Evolutionary conservation across 2,113 vertebrate genomes (phyloP), one percentile per base, ranked within the genome.

Genomic region (Rhinoptilus africanus): DNA sequence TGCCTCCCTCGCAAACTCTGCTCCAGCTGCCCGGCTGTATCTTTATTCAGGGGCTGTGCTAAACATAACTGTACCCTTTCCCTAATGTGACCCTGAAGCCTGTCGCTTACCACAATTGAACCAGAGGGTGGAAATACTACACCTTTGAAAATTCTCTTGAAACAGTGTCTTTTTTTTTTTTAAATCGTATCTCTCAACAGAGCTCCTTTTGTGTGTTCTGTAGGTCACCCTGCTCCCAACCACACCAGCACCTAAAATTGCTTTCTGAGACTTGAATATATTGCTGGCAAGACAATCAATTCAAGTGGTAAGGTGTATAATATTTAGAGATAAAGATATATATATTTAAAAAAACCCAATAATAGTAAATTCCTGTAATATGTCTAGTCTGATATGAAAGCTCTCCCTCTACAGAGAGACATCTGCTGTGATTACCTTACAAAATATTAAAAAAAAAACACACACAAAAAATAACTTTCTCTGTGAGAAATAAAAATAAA

Each of bases 401-500:
- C 89, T 97, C 96, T 94, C 96, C 97, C 97, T 97, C 89, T 87
- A 93, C 95, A 94, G 75, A 80, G 97, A 98, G 98, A 95, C 27
- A 63, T 95, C 91, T 89, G 97, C 96, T 93, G 85, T 94, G 97
- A 97, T 97, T 98, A 98, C 95, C 53, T 97, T 98, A 98, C 88
- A 98, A 98, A 98, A 98, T 97, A 97, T 97, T 97, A 92, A 96
- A 97, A 98, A 97, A 89, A 95, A 94, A 71, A 14, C 96, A 92
- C 91, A 95, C 97, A 98, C 94, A 97, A 97, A 98, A 96, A 96
- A 96, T 97, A 98, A 98, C 96, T 96, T 98, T 98, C 98, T 98
- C 98, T 98, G 98, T 98, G 97, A 98, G 98, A 98, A 97, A 98
- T 97, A 98, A 97, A 98, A 98, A 98, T 97, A 97, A 98, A 98